Base-by-base conservation (phyloP, 1,140 invertebrate genomes). In the Schlechtendalia chinensis region DNA sequence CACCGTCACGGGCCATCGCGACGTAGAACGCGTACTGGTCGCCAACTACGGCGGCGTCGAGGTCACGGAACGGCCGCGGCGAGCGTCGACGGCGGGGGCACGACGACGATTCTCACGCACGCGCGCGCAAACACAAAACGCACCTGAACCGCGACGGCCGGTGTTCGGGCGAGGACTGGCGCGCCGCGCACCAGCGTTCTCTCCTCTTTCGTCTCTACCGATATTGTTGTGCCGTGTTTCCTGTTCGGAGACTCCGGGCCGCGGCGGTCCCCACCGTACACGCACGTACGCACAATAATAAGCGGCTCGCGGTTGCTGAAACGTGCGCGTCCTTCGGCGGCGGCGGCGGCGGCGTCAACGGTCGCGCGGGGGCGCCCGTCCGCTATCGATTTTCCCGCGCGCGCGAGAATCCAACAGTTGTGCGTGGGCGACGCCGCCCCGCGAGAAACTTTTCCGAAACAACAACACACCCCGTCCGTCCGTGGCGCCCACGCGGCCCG, bases 401-500 rank as follows among this genome's bases (percentile, higher is more conserved):
- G 0, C 27, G 69, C 69, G 47, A n/a, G n/a, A 72, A 72, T 72
- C 69, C 69, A 72, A 72, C 69, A 72, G 69, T 72, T 72, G 69
- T 72, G 69, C 69, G 69, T 72, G 69, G 69, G 69, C 69, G 69
- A 27, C 69, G 16, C 16, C 45, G 32, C 27, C 39, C n/a, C 29
- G 14, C 32, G 22, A 27, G 0, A 47, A 32, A 10, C 8, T 50
- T 12, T 50, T 8, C 47, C 47, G 47, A 50, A 50, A 50, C 3
- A 39, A 39, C 8, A 45, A 45, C 10, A 45, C 63, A 14, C 27
- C 61, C 8, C 29, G 8, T 0, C 29, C 17, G 12, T 19, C 10
- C 10, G 29, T 0, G 0, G 17, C 17, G 11, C n/a, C 29, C 61
- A 11, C 29, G 47, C 14, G 47, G 29, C 11, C 24, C 16, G 5